A percentile compares a stretch with the other conserved stretches of the same genome.
phyloP scores from a whole-genome alignment of 92 coral and sea anemone genomes.

The Zoanthus sociatus region DNA sequence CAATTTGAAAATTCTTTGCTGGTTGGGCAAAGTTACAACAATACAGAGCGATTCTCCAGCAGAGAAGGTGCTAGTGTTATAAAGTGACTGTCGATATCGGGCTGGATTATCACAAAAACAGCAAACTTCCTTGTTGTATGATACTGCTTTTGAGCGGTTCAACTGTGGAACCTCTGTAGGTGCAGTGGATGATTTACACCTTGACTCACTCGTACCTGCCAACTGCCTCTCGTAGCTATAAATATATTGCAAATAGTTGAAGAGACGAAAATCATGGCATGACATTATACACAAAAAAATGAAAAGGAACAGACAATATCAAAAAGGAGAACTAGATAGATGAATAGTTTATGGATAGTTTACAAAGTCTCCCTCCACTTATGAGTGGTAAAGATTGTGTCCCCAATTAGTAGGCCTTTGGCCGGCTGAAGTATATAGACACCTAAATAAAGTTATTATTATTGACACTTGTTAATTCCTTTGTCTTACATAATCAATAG shows the following conservation, averaged over 20 bases:
- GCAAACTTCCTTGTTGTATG: conserved; percentile 67
- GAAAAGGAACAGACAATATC: conserved; percentile 5
- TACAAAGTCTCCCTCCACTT: too few relatives aligned
- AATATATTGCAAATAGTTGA: background rate
- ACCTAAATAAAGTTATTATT: too few relatives aligned
- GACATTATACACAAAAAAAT: conserved; percentile 3
- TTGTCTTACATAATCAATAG: background rate
- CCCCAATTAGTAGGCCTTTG: too few relatives aligned
- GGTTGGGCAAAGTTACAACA: conserved; percentile 44
- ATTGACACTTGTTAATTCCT: too few relatives aligned
- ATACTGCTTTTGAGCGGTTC: conserved; percentile 71
- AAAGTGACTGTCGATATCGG: conserved; percentile 25
- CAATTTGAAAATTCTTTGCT: too few relatives aligned
- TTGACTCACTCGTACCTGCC: conserved; percentile 66
- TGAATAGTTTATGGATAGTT: background rate
- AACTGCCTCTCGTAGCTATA: conserved; percentile 63
- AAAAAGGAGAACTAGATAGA: background rate
- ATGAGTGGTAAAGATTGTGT: too few relatives aligned
- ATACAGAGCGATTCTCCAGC: conserved; percentile 67
- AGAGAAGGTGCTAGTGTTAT: conserved; percentile 46
- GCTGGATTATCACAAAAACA: conserved; percentile 70
- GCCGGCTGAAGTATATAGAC: too few relatives aligned
- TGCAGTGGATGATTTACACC: conserved; percentile 50
- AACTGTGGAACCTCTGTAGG: conserved; percentile 53
- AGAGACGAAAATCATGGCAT: background rate